Evolutionary conservation across 2,113 vertebrate species (phyloP).

Genomic region (Micronycteris hirsuta): DNA sequence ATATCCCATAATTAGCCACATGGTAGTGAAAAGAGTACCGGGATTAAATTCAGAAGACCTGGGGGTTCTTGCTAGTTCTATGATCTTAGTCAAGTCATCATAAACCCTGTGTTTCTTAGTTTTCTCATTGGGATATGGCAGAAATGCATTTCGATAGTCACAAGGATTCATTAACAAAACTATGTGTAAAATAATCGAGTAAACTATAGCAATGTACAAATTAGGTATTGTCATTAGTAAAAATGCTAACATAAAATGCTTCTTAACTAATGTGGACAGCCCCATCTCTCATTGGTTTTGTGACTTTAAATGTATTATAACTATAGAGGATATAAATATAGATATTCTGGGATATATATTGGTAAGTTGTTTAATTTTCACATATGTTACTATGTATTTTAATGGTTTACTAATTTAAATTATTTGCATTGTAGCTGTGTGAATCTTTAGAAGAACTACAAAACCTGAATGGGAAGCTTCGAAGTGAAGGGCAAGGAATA

Average conservation of each 20-base stretch:
- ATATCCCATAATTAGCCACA: neutral
- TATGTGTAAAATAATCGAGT: neutral
- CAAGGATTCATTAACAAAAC: neutral
- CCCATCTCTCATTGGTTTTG: neutral
- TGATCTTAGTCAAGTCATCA: neutral
- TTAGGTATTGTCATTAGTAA: neutral
- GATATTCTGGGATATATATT: neutral
- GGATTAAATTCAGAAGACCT: neutral
- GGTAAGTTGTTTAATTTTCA: slow-evolving; percentile 36
- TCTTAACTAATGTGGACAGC: slow-evolving; percentile 11
- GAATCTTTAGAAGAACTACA: slow-evolving; percentile 96
- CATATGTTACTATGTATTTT: neutral
- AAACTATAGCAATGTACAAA: neutral
- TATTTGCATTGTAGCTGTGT: slow-evolving; percentile 86
- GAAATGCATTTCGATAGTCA: neutral
- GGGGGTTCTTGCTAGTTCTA: neutral
- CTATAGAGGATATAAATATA: neutral
- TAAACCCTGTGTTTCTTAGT: neutral
- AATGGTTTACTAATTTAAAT: neutral
- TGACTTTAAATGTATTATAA: slow-evolving; percentile 10
- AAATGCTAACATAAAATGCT: neutral
- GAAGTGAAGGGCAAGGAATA: slow-evolving; percentile 93
- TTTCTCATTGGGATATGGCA: neutral
- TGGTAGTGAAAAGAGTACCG: neutral
- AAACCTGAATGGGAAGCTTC: slow-evolving; percentile 92